A percentile compares a stretch with the other conserved stretches of the same genome.
phyloP scores from a whole-genome alignment of 2,113 vertebrate species.

The Mustela nigripes region DNA sequence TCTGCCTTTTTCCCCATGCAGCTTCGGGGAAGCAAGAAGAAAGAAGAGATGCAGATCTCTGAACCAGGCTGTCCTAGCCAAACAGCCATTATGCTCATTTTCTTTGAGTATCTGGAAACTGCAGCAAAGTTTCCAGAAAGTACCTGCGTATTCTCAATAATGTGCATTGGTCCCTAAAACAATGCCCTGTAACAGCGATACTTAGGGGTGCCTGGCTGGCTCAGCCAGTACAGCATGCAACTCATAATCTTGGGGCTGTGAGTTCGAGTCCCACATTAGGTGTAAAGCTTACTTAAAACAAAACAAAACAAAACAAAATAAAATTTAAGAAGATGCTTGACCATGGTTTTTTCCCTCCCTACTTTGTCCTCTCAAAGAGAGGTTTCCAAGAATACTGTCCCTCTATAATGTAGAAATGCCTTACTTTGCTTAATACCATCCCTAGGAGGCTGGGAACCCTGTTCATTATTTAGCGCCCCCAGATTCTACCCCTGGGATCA shows the following conservation, averaged over 20 bases:
- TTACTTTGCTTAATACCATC: not conserved
- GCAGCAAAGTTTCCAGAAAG: conserved; percentile 47
- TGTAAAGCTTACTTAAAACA: not conserved
- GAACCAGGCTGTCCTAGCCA: not conserved
- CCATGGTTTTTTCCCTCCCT: not conserved
- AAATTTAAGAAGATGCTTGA: not conserved
- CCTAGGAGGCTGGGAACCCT: not conserved
- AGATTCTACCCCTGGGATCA: not conserved
- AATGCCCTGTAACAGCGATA: not conserved
- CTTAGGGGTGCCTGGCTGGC: not conserved
- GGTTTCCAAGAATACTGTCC: not conserved
- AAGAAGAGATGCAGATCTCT: not conserved
- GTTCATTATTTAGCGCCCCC: not conserved
- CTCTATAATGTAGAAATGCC: not conserved
- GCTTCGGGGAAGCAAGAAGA: not conserved
- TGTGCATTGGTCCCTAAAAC: not conserved
- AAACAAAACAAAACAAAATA: not conserved
- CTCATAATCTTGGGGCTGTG: not conserved
- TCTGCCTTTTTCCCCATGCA: not conserved
- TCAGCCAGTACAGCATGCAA: not conserved
- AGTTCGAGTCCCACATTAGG: not conserved
- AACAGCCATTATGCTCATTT: not conserved
- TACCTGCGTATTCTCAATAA: not conserved
- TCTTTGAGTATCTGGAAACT: not conserved
- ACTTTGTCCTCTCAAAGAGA: not conserved